Base-by-base conservation (phyloP, 2,797 vertebrate genomes). In the Limosa lapponica region DNA sequence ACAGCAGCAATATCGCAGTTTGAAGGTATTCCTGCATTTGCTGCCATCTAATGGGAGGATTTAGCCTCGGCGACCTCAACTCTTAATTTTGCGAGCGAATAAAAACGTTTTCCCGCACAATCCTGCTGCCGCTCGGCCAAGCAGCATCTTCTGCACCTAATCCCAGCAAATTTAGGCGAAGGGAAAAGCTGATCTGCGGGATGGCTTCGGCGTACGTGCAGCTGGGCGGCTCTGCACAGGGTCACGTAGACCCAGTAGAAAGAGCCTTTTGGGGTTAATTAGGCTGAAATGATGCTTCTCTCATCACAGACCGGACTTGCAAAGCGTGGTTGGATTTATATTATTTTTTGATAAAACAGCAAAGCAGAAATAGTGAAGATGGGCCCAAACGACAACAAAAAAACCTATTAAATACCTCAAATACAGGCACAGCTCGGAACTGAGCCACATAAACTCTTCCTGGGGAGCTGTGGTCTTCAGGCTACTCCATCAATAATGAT, bases 21-120 rank as follows among this genome's bases (percentile, higher is more conserved):
- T 5, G 46, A 39, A 71, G 66, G 90, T 93, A 58, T 27, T 37
- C 87, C 85, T 94, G 96, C 86, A 79, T 89, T 95, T 97, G 96
- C 97, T 97, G 96, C 97, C 97, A 96, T 75, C 97, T 96, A 96
- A 96, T 22, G 97, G 97, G 82, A 87, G 58, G 81, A 75, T 22
- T 37, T 32, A 87, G 91, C 59, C 79, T 78, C 5, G 23, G 34
- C 49, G 6, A 48, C 48, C 16, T 57, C 57, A 51, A 5, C 48
- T 27, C 70, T 34, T 54, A 17, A 18, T 81, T 74, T 34, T 51
- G 34, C 20, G 30, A 65, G 62, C 43, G 7, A 64, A 71, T 27
- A 15, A 65, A 65, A 48, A 3, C 0, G 0, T 10, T 82, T 77
- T 41, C 36, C 82, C 51, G 52, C 52, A 16, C 73, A 30, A 80